These are phyloP conservation scores for Acholoe squamosa DNA, from an alignment of 2,888 invertebrate genomes.

Conservation along the genomic window DNA sequence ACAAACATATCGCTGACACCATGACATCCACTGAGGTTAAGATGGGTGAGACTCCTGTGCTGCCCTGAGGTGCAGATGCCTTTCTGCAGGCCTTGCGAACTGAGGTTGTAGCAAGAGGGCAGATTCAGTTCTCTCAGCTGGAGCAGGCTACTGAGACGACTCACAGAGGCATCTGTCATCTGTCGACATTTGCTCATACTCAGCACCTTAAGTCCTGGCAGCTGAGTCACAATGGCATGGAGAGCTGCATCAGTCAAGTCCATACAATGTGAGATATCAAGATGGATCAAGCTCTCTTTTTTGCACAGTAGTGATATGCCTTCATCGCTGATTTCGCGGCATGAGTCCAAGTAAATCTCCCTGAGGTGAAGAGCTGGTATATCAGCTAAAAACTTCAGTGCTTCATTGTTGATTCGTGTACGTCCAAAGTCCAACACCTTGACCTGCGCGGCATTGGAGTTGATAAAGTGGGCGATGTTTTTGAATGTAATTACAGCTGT, in stretches of 20 bases:
- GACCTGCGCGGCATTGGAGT: constrained; percentile 85
- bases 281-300: constrained; percentile 86
- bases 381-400: constrained; percentile 86
- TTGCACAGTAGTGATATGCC: constrained; percentile 86
- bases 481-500: constrained; percentile 89
- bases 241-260: constrained; percentile 88
- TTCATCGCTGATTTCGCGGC: constrained; percentile 87
- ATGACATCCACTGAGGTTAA: constrained; percentile 79
- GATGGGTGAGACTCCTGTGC: constrained; percentile 72
- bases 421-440: constrained; percentile 87
- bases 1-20: constrained; percentile 87
- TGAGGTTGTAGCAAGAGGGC: constrained; percentile 88
- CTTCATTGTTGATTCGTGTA: constrained; percentile 88
- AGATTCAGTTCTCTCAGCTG: constrained; percentile 76
- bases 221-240: constrained; percentile 86
- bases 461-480: constrained; percentile 87
- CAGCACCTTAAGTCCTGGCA: constrained; percentile 86
- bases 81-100: constrained; percentile 86
- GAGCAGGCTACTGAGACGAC: constrained; percentile 84
- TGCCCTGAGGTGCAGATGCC: constrained; percentile 85
- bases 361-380: constrained; percentile 85
- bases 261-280: constrained; percentile 88
- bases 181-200: constrained; percentile 87
- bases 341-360: constrained; percentile 85
- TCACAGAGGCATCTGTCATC: constrained; percentile 85